phyloP scores from a whole-genome alignment of 2,113 vertebrate species.

The Rallus limicola region DNA sequence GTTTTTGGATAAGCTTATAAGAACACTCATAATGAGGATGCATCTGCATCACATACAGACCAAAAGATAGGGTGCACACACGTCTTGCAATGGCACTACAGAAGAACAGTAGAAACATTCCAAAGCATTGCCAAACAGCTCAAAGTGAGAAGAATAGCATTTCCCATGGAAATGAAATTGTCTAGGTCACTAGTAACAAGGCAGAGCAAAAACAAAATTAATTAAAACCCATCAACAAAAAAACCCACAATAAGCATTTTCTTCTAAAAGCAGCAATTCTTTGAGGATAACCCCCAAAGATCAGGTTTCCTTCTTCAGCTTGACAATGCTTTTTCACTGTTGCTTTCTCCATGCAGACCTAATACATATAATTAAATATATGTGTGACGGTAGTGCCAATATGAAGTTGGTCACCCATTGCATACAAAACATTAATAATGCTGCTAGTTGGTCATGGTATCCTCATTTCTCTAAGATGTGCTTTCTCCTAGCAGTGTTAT shows the following conservation, averaged over 20 bases:
- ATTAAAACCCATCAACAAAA: not conserved
- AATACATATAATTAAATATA: not conserved
- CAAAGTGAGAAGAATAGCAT: not conserved
- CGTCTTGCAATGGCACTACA: not conserved
- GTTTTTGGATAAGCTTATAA: not conserved
- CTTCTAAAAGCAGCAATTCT: not conserved
- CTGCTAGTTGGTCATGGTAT: not conserved
- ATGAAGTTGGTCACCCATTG: not conserved
- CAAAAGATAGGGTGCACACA: not conserved
- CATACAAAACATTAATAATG: not conserved
- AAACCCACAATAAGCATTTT: not conserved
- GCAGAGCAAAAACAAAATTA: not conserved
- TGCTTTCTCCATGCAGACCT: not conserved
- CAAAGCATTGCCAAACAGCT: not conserved
- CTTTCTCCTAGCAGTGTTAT: not conserved
- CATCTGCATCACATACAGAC: not conserved
- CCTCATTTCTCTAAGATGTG: not conserved
- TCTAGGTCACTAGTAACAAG: not conserved
- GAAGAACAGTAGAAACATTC: not conserved
- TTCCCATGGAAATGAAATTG: not conserved
- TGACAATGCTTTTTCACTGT: not conserved
- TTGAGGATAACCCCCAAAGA: not conserved
- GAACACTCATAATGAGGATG: not conserved
- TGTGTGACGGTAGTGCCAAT: not conserved
- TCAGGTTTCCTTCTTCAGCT: not conserved